Evolutionary conservation across 1,140 invertebrate genomes (phyloP).

Genomic region (Macrosteles quadrilineatus): DNA sequence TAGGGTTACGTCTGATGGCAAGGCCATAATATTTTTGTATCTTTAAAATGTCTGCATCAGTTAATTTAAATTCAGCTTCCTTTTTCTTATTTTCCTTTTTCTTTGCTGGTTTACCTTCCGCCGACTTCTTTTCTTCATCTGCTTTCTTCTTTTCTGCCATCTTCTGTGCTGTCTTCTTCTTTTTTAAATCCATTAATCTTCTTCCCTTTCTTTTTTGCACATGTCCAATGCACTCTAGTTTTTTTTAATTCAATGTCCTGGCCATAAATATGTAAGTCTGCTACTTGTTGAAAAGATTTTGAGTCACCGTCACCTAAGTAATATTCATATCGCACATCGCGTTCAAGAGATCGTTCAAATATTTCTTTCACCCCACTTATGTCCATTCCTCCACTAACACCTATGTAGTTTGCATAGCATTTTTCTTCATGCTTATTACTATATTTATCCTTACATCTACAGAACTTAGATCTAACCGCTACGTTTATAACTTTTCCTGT

Average conservation of each 20-base stretch:
- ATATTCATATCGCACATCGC: conserved; percentile 30
- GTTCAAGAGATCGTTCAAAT: conserved; percentile 33
- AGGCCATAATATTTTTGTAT: conserved; percentile 35
- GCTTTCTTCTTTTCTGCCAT: conserved; percentile 12
- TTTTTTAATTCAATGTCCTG: background rate
- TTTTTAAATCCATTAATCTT: conserved; percentile 22
- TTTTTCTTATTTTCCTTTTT: too few species aligned
- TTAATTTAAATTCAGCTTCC: conserved; percentile 29
- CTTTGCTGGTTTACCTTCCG: too few species aligned
- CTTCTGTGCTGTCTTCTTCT: conserved; percentile 29
- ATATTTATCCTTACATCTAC: conserved; percentile 8
- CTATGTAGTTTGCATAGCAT: conserved; percentile 35
- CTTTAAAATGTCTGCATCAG: conserved; percentile 27
- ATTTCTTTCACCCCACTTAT: conserved; percentile 35
- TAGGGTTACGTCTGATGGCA: conserved; percentile 33
- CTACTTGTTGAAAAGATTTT: conserved; percentile 14
- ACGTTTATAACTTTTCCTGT: conserved; percentile 32
- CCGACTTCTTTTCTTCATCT: too few species aligned
- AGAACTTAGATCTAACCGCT: conserved; percentile 24
- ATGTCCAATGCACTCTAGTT: background rate
- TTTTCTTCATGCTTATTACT: background rate
- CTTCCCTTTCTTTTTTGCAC: too few species aligned
- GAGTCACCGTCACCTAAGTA: conserved; percentile 37
- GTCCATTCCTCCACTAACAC: conserved; percentile 39
- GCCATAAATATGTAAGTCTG: background rate